Evolutionary conservation across 2,113 vertebrate species (phyloP), one percentile per base, ranked within the genome.

Genomic region (Mungos mungo): DNA sequence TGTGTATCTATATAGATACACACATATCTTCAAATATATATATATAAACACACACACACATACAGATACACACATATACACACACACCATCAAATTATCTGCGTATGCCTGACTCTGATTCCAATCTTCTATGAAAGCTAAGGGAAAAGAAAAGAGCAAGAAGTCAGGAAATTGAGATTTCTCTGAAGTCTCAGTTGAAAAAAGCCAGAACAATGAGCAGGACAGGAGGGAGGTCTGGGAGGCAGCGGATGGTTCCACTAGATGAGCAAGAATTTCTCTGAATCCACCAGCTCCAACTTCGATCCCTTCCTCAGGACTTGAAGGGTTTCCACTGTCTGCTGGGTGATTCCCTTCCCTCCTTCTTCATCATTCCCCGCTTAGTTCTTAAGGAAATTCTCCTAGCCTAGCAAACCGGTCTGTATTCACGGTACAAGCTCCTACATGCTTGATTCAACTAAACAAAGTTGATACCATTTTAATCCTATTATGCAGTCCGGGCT

Each of bases 381-480:
- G 35, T 52, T 45, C 69, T 74, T 86, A 60, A 79, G 72, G 83
- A 92, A 95, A 87, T 69, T 52, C 47, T 84, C 87, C 84, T 1
- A 52, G 45, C 50, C 21, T 57, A 2, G 0, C 13, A 14, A 13
- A 29, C 86, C 71, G 11, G 69, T 87, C 83, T 96, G 72, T 57
- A 35, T 35, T 92, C 92, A 50, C 23, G 69, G 82, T 23, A 45
- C 54, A 90, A 88, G 35, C 80, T 80, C 86, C 2, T 29, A 47
- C 77, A n/a, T 41, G 57, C 45, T 82, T n/a, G n/a, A 33, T 82
- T 88, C 84, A 57, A 35, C 68, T 84, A 72, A 95, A 89, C 65
- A 95, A 38, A 87, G 88, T 63, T 63, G 50, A 87, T 76, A 85
- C 66, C 86, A 31, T 74, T 97, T 94, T 90, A 97, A 98, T 98